Percentiles rank a stretch among this genome's conserved stretches.
These are phyloP conservation scores for Rhodophaea formosa DNA, from an alignment of 2,888 invertebrate species.

Conservation along the genomic window DNA sequence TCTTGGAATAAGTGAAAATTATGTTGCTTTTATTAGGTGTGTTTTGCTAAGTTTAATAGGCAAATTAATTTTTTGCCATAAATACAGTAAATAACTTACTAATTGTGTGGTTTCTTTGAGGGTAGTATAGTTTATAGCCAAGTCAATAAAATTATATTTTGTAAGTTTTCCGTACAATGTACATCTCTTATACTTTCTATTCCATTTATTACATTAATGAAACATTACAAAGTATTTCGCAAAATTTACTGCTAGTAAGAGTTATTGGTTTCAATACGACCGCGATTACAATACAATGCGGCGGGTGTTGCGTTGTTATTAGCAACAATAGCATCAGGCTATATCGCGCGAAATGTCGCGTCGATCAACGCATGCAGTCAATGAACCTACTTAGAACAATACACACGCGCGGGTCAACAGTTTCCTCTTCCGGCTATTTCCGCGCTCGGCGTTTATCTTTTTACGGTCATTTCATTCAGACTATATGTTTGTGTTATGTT, in stretches of 20 bases:
- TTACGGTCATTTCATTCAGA: conserved; percentile 10
- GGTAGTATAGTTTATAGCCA: no score
- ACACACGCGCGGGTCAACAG: conserved; percentile 56
- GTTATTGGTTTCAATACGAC: neutral
- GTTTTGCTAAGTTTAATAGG: no score
- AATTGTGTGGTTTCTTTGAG: no score
- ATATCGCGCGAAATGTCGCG: conserved; percentile 58
- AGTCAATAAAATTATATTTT: no score
- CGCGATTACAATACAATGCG: conserved; percentile 16
- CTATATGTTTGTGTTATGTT: conserved; percentile 11
- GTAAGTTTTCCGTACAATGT: no score
- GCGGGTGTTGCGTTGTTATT: conserved; percentile 25
- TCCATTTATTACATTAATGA: no score
- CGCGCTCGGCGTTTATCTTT: conserved; percentile 26
- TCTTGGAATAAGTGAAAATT: neutral
- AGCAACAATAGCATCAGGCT: conserved; percentile 54
- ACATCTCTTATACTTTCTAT: no score
- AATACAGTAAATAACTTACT: no score
- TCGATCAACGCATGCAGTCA: conserved; percentile 60
- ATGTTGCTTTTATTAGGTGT: neutral
- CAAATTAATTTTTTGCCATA: no score
- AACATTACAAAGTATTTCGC: neutral
- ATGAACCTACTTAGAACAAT: conserved; percentile 68
- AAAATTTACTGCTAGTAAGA: neutral
- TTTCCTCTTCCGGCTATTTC: conserved; percentile 54